Percentiles rank a stretch among this genome's conserved stretches.
phyloP scores from a whole-genome alignment of 2,888 invertebrate genomes.

The Cheilosia variabilis region DNA sequence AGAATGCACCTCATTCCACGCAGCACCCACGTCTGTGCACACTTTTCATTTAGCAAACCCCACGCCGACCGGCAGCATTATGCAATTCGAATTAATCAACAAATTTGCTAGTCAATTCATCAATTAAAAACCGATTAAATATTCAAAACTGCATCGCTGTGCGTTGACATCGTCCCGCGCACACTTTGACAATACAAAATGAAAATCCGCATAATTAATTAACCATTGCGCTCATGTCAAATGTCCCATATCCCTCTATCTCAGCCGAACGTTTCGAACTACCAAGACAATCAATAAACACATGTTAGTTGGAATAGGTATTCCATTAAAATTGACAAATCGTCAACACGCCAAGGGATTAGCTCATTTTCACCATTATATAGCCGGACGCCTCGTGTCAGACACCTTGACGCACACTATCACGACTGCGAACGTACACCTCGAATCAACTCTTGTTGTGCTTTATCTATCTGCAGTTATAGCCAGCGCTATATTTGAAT shows the following conservation, averaged over 20 bases:
- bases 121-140: slow-evolving; percentile 59
- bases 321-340: slow-evolving; percentile 58
- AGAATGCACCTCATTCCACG: background rate
- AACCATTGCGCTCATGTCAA: slow-evolving; percentile 29
- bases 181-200: slow-evolving; percentile 10
- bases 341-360: slow-evolving; percentile 54
- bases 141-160: slow-evolving; percentile 61
- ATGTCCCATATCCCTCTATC: background rate
- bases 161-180: slow-evolving; percentile 38
- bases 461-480: slow-evolving; percentile 8
- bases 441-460: slow-evolving; percentile 3
- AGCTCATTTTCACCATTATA: slow-evolving; percentile 56
- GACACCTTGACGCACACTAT: slow-evolving; percentile 58
- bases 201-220: slow-evolving; percentile 60
- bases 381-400: slow-evolving; percentile 55
- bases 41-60: background rate
- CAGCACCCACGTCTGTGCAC: background rate
- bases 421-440: slow-evolving; percentile 16
- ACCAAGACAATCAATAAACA: slow-evolving; percentile 42
- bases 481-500: slow-evolving; percentile 23
- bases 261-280: background rate
- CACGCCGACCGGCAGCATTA: slow-evolving; percentile 14
- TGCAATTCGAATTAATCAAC: slow-evolving; percentile 48
- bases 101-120: slow-evolving; percentile 53
- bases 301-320: slow-evolving; percentile 61